phyloP scores from a whole-genome alignment of 2,113 vertebrate species.

The Thunnus maccoyii region DNA sequence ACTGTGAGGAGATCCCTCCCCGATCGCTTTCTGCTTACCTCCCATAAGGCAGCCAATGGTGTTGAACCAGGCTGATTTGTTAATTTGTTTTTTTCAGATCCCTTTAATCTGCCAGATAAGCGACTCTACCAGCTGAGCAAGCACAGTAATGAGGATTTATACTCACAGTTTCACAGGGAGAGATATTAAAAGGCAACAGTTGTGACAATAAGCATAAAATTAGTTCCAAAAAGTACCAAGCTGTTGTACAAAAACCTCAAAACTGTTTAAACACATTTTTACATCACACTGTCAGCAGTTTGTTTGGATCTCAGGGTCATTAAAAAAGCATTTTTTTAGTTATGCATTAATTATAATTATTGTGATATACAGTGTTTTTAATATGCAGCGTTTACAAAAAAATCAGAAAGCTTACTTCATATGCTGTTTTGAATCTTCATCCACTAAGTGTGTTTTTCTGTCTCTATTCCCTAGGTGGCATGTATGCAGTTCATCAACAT shows the following conservation, averaged over 20 bases:
- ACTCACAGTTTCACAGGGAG: constrained; percentile 1
- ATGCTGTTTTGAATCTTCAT: not conserved
- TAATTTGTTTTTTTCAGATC: constrained; percentile 38
- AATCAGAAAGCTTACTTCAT: not conserved
- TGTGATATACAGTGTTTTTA: too few relatives aligned
- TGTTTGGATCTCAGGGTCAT: not conserved
- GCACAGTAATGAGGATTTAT: constrained; percentile 31
- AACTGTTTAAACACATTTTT: not conserved
- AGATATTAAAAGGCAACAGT: constrained; percentile 22
- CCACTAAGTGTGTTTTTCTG: not conserved
- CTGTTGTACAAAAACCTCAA: not conserved
- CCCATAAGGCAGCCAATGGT: constrained; percentile 17
- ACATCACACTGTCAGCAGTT: not conserved
- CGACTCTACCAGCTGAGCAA: constrained; percentile 1
- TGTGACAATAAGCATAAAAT: constrained; percentile 29
- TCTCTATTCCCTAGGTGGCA: constrained; percentile 88
- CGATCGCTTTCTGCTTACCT: constrained; percentile 42
- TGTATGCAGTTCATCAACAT: constrained; percentile 99
- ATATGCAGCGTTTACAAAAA: not conserved
- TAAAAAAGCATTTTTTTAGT: not conserved
- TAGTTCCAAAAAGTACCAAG: not conserved
- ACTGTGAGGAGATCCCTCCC: constrained; percentile 12
- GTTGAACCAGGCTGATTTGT: constrained; percentile 40
- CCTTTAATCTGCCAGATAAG: constrained; percentile 48
- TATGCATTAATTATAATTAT: too few relatives aligned